phyloP scores from a whole-genome alignment of 2,113 vertebrate species.

The Spea bombifrons region DNA sequence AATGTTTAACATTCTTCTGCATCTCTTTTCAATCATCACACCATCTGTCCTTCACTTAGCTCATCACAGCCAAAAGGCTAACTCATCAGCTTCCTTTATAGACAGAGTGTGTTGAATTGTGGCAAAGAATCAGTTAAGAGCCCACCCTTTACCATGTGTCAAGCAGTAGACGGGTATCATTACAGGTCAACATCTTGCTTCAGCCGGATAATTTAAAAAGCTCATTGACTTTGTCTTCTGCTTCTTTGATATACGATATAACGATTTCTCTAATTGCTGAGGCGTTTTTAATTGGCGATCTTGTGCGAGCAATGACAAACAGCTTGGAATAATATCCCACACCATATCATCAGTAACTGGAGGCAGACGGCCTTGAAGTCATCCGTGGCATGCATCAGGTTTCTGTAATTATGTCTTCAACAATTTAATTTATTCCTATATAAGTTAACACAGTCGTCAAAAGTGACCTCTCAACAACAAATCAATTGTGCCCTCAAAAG shows the following conservation, averaged over 20 bases:
- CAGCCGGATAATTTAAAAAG: slow-evolving; percentile 20
- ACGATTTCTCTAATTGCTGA: slow-evolving; percentile 22
- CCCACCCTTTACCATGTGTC: neutral
- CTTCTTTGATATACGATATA: slow-evolving; percentile 27
- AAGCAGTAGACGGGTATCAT: slow-evolving; percentile 10
- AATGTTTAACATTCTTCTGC: neutral
- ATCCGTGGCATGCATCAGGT: slow-evolving; percentile 19
- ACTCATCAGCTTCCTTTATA: neutral
- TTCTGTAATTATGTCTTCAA: slow-evolving; percentile 31
- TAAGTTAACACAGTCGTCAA: slow-evolving; percentile 6
- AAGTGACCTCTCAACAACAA: neutral
- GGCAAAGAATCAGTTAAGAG: neutral
- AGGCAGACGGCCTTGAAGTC: slow-evolving; percentile 17
- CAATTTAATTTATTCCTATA: slow-evolving; percentile 9
- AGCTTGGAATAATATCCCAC: slow-evolving; percentile 17
- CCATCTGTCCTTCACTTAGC: neutral
- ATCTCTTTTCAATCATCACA: neutral
- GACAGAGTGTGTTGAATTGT: neutral
- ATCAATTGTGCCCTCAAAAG: slow-evolving; percentile 7
- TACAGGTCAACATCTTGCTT: slow-evolving; percentile 11
- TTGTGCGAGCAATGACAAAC: slow-evolving; percentile 29
- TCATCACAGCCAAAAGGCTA: neutral
- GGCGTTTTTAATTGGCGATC: slow-evolving; percentile 25
- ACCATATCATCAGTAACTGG: slow-evolving; percentile 9
- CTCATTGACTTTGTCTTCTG: slow-evolving; percentile 28